Evolutionary conservation across 2,797 vertebrate genomes (phyloP).

Genomic region (Hipposideros larvatus): DNA sequence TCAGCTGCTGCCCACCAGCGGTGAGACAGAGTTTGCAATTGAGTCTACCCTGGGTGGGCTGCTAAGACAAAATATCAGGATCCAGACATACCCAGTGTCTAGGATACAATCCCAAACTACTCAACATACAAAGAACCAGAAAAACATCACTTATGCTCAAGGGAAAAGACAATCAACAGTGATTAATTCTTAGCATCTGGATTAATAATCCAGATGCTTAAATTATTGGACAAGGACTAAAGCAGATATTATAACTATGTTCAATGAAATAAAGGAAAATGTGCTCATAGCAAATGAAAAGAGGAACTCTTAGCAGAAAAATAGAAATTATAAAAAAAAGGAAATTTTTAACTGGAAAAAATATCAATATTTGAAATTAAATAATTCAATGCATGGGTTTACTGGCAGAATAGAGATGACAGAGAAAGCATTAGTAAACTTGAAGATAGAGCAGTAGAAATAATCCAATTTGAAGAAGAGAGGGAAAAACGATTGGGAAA

Average conservation of each 20-base stretch:
- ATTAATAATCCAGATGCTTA: background rate
- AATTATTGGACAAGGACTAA: background rate
- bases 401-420: background rate
- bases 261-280: background rate
- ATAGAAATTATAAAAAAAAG: background rate
- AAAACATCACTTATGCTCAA: background rate
- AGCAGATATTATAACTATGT: background rate
- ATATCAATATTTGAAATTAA: constrained; percentile 15
- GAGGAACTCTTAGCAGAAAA: background rate
- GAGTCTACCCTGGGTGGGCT: background rate
- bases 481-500: background rate
- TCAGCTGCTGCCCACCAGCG: background rate
- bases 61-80: background rate
- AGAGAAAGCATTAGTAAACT: background rate
- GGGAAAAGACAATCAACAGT: background rate
- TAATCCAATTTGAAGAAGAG: background rate
- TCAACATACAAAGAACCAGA: background rate
- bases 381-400: background rate
- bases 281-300: background rate
- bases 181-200: background rate
- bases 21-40: background rate
- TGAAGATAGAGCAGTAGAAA: background rate
- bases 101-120: background rate
- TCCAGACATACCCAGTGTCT: background rate
- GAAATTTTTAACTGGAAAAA: constrained; percentile 28